These are phyloP conservation scores for Chorisops tibialis DNA, from an alignment of 2,888 invertebrate species.

Conservation along the genomic window DNA sequence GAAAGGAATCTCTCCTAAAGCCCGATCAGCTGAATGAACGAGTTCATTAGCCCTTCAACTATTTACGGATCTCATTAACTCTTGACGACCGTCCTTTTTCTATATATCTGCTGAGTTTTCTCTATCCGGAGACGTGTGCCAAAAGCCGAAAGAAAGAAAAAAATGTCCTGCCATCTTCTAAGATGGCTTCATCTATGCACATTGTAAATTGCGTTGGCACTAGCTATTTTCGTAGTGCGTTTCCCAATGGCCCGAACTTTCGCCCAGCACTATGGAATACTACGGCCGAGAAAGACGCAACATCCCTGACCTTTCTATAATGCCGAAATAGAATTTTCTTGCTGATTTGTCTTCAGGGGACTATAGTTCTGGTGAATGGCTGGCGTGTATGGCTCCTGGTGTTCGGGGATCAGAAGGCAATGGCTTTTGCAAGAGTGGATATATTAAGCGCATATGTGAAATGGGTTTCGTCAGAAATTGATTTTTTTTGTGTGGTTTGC, in stretches of 20 bases:
- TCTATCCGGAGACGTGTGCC: background rate
- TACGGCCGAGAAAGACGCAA: background rate
- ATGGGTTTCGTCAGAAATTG: background rate
- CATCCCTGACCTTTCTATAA: constrained; percentile 4
- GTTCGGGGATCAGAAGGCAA: too few relatives aligned
- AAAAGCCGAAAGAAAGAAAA: background rate
- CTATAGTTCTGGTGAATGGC: background rate
- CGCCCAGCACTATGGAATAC: background rate
- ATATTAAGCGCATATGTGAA: background rate
- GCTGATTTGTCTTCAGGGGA: constrained; percentile 3
- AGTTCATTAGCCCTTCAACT: constrained; percentile 9
- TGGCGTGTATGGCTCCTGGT: background rate
- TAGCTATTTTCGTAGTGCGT: background rate
- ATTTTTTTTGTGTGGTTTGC: background rate
- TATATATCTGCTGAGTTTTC: background rate
- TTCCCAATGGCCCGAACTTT: background rate
- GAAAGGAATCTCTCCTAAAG: background rate
- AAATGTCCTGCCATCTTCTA: background rate
- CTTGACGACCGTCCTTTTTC: background rate
- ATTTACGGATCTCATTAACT: background rate
- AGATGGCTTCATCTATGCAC: background rate
- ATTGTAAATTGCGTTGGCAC: background rate
- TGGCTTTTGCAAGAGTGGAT: background rate
- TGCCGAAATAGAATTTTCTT: background rate
- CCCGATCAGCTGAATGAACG: background rate